A percentile compares a stretch with the other conserved stretches of the same genome.
Conservation (phyloP, 2,888 invertebrate genomes). For the Stenotaenia linearis region DNA sequence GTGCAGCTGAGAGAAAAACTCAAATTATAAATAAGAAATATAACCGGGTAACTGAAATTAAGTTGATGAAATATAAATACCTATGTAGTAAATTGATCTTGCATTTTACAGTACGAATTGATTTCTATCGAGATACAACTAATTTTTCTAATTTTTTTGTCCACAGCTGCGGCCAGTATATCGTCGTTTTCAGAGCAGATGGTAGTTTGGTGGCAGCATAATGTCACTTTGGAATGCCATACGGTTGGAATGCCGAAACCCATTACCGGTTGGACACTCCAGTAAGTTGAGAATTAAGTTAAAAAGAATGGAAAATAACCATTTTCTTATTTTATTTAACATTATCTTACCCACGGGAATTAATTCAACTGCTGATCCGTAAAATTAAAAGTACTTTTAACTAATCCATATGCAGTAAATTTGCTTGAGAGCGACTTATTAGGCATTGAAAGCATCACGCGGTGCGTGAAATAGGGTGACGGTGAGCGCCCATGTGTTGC, state of each 20-base stretch:
- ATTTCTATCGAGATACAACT: background rate
- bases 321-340: background rate
- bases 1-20: background rate
- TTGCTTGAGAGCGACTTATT: slow-evolving; percentile 7
- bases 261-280: slow-evolving; percentile 30
- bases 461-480: slow-evolving; percentile 10
- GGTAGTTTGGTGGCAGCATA: slow-evolving; percentile 32
- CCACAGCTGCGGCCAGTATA: slow-evolving; percentile 33
- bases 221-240: slow-evolving; percentile 31
- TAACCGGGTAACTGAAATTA: too few species aligned
- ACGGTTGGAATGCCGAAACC: slow-evolving; percentile 33
- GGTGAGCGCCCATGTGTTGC: slow-evolving; percentile 5
- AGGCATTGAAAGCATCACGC: slow-evolving; percentile 4
- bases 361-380: slow-evolving; percentile 5
- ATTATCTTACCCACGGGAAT: background rate
- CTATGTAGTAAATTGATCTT: too few species aligned
- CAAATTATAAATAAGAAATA: background rate
- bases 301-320: background rate
- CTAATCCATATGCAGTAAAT: slow-evolving; percentile 5
- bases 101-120: too few species aligned
- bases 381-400: slow-evolving; percentile 1
- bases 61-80: background rate
- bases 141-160: background rate
- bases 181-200: slow-evolving; percentile 33
- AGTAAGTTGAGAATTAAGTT: background rate